Evolutionary conservation across 2,888 invertebrate species (phyloP), one percentile per base, ranked within the genome.

Genomic region (Sinhomidia bicolor): DNA sequence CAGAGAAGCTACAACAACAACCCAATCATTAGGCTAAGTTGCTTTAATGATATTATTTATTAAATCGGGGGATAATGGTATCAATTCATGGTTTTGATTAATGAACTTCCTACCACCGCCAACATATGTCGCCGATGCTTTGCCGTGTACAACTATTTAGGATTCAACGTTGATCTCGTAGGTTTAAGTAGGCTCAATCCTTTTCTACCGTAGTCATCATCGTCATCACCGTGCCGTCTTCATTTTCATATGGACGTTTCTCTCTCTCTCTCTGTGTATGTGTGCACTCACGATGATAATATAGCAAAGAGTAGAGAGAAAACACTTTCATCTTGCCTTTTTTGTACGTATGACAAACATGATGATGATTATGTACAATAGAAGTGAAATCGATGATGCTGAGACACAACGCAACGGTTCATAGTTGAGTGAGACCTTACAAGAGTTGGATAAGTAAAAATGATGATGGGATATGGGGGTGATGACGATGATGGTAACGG

Each of bases 321-420:
- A 62, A 62, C 29, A 71, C 71, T 71, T 71, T 71, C 44, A 36
- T 71, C 71, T 71, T 68, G 12, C 68, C 32, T 12, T 41, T 44
- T 68, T 71, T 20, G 9, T 36, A n/a, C n/a, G 14, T 29, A 23
- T 2, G 29, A 62, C 26, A 23, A 10, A 4, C 29, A 62, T n/a
- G 29, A 12, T 26, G 60, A 60, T 60, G 57, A 57, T 57, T 3
- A 20, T 62, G n/a, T n/a, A 71, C 41, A 47, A 74, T 47, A 20
- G 74, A 74, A 47, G 74, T 47, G 74, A 51, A 74, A 74, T 74
- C 23, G 51, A 47, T 74, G 47, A 47, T 51, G 74, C 1, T 12
- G 65, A 29, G 36, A 17, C 65, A 9, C n/a, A 10, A 17, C 17
- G 9, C 36, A 9, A 17, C 26, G 17, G 65, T 68, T 68, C 4